A percentile compares a stretch with the other conserved stretches of the same genome.
Evolutionary conservation across 2,797 vertebrate genomes (phyloP).

Genomic region (Falco biarmicus): DNA sequence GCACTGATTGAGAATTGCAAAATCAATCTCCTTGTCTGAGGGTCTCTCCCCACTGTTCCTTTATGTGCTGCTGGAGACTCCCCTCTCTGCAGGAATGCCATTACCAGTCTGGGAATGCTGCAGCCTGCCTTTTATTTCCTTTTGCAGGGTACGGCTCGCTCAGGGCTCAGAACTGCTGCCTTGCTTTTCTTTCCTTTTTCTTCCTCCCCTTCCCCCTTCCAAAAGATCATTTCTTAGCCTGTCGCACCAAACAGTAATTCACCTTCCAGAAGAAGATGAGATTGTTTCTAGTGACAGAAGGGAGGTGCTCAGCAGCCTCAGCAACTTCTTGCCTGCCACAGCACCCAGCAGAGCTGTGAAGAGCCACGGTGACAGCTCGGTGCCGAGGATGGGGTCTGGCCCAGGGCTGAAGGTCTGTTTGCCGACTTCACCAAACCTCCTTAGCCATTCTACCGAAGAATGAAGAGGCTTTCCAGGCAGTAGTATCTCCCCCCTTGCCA

Average conservation of each 20-base stretch:
- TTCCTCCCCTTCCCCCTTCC: not conserved
- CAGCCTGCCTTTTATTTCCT: not conserved
- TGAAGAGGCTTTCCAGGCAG: rapidly evolving
- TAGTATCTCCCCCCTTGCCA: rapidly evolving
- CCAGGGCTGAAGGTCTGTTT: rapidly evolving
- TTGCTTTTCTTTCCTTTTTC: not conserved
- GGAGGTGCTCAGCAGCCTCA: not conserved
- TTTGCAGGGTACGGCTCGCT: not conserved
- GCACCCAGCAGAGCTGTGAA: rapidly evolving
- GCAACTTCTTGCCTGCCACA: rapidly evolving
- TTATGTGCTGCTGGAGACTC: slow-evolving; percentile 1
- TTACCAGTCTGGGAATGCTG: slow-evolving; percentile 48
- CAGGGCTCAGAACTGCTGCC: not conserved
- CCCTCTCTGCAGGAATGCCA: slow-evolving; percentile 44
- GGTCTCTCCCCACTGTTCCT: not conserved
- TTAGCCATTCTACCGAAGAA: rapidly evolving
- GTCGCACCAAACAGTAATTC: not conserved
- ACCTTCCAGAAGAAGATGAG: not conserved
- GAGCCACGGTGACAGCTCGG: rapidly evolving
- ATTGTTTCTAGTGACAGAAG: not conserved
- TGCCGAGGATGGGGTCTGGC: rapidly evolving
- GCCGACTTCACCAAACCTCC: rapidly evolving
- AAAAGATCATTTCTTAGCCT: not conserved
- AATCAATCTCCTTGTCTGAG: slow-evolving; percentile 46
- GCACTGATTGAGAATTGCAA: slow-evolving; percentile 26